Evolutionary conservation across 1,140 invertebrate genomes (phyloP).

Genomic region (Penaeus indicus): DNA sequence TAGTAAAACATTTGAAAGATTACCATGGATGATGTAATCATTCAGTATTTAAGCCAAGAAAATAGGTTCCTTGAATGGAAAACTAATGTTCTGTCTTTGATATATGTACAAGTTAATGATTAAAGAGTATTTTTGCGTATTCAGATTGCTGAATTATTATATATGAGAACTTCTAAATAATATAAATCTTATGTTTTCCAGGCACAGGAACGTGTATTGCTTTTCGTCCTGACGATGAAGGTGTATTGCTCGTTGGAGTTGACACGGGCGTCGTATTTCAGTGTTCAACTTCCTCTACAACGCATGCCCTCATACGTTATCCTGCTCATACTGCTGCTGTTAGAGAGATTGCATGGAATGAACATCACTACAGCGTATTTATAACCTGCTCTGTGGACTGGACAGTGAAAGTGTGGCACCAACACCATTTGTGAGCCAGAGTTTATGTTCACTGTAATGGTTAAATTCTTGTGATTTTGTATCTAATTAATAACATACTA

Average conservation of each 20-base stretch:
- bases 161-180: too few species aligned
- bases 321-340: conserved; percentile 89
- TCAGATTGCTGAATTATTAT: too few species aligned
- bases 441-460: neutral
- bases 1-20: too few species aligned
- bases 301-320: conserved; percentile 73
- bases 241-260: conserved; percentile 90
- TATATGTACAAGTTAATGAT: too few species aligned
- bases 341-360: conserved; percentile 89
- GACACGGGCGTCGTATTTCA: conserved; percentile 94
- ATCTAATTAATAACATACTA: too few species aligned
- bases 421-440: conserved; percentile 67
- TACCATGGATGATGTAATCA: too few species aligned
- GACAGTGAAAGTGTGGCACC: conserved; percentile 96
- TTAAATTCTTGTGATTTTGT: too few species aligned
- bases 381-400: conserved; percentile 92
- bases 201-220: conserved; percentile 88
- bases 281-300: conserved; percentile 89
- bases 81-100: too few species aligned
- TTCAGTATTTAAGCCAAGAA: too few species aligned
- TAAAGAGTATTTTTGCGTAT: too few species aligned
- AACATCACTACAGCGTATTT: conserved; percentile 88
- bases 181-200: conserved; percentile 68
- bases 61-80: too few species aligned
- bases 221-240: conserved; percentile 85